These are phyloP conservation scores for Sinhomidia bicolor DNA, from an alignment of 2,888 invertebrate genomes.

Conservation along the genomic window DNA sequence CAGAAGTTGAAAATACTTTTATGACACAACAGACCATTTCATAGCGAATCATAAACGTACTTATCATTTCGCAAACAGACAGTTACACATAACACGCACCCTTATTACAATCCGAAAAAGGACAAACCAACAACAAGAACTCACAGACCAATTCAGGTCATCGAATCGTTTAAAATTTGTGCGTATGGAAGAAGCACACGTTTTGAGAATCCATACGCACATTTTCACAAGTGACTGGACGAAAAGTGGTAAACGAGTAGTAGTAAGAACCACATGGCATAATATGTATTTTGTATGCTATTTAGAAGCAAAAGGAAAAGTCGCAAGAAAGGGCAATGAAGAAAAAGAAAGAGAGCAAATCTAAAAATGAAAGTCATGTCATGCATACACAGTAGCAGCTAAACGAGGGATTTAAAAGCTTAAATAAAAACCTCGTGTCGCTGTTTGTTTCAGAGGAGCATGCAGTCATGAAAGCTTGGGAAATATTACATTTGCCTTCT, in stretches of 20 bases:
- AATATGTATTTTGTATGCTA: background rate
- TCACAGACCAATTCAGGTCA: conserved; percentile 45
- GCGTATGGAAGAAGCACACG: conserved; percentile 5
- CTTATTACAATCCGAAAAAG: background rate
- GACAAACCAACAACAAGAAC: background rate
- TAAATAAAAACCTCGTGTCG: background rate
- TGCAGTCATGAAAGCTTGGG: background rate
- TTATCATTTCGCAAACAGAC: conserved; percentile 60
- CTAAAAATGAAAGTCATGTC: conserved; percentile 46
- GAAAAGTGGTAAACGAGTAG: background rate
- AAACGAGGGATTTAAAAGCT: conserved; percentile 58
- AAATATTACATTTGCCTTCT: background rate
- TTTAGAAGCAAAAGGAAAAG: background rate
- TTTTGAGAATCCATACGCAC: background rate
- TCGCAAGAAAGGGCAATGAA: background rate
- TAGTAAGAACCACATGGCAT: background rate
- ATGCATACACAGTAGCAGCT: background rate
- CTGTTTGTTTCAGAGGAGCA: background rate
- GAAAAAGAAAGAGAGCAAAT: background rate
- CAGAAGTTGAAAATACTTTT: conserved; percentile 59
- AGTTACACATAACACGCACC: background rate
- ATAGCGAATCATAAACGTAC: conserved; percentile 15
- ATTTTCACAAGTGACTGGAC: background rate
- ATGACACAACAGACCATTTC: conserved; percentile 3
- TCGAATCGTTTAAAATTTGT: conserved; percentile 40